Percentiles rank a stretch among this genome's conserved stretches.
These are phyloP conservation scores for Enteromius paludinosus DNA, from an alignment of 2,797 vertebrate genomes.

Conservation along the genomic window DNA sequence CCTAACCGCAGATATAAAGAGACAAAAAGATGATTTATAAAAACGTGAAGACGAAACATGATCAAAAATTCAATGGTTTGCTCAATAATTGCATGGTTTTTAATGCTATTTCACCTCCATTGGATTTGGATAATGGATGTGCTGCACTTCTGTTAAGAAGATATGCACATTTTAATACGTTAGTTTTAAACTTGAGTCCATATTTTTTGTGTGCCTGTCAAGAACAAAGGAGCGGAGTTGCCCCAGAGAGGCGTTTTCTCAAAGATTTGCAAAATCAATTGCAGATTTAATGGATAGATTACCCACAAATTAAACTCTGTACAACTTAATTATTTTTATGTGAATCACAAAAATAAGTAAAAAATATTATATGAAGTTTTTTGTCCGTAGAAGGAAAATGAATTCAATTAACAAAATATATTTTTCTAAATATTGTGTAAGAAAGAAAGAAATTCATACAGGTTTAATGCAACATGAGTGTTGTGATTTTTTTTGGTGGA, in stretches of 20 bases:
- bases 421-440: background rate
- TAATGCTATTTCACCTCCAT: background rate
- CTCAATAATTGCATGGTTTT: constrained; percentile 5
- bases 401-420: background rate
- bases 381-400: background rate
- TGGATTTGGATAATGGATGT: background rate
- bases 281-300: background rate
- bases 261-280: background rate
- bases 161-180: constrained; percentile 41
- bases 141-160: background rate
- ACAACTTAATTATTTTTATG: background rate
- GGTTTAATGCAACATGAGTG: background rate
- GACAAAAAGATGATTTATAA: constrained; percentile 45
- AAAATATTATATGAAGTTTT: too few relatives aligned
- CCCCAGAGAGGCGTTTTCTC: background rate
- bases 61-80: background rate
- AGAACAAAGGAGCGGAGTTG: constrained; percentile 24
- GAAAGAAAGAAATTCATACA: background rate
- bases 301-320: background rate
- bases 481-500: background rate
- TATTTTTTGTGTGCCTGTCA: constrained; percentile 12
- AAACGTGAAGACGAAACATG: constrained; percentile 3
- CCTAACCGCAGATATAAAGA: constrained; percentile 53
- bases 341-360: background rate
- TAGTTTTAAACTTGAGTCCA: constrained; percentile 12